phyloP scores from a whole-genome alignment of 2,113 vertebrate species.

The Antennarius striatus region DNA sequence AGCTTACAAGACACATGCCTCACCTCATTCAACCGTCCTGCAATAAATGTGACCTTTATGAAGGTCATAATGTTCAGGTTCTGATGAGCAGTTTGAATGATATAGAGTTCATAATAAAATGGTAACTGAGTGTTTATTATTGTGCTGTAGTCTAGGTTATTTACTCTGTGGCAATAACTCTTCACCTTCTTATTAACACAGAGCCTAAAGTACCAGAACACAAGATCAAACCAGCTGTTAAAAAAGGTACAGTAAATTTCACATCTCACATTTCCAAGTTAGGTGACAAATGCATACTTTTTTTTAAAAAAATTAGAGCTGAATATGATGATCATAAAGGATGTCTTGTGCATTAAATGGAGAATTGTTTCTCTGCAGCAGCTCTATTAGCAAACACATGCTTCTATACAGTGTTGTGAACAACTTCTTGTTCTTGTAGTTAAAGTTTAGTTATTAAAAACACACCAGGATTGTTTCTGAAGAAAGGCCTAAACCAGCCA shows the following conservation, averaged over 20 bases:
- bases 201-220: slow-evolving; percentile 43
- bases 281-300: no score
- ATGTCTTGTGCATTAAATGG: no score
- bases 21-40: no score
- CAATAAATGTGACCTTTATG: no score
- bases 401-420: neutral
- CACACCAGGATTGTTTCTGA: no score
- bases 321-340: no score
- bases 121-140: neutral
- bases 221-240: slow-evolving; percentile 48
- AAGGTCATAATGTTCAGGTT: no score
- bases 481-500: no score
- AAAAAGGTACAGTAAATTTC: slow-evolving; percentile 34
- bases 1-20: neutral
- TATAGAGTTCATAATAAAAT: neutral
- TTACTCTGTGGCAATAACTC: neutral
- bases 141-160: neutral
- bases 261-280: no score
- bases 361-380: neutral
- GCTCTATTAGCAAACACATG: slow-evolving; percentile 8
- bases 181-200: slow-evolving; percentile 29
- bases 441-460: no score
- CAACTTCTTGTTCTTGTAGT: neutral
- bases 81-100: no score
- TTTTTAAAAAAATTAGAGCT: no score